Evolutionary conservation across 92 coral and sea anemone species (phyloP).

Genomic region (Porites divaricata): DNA sequence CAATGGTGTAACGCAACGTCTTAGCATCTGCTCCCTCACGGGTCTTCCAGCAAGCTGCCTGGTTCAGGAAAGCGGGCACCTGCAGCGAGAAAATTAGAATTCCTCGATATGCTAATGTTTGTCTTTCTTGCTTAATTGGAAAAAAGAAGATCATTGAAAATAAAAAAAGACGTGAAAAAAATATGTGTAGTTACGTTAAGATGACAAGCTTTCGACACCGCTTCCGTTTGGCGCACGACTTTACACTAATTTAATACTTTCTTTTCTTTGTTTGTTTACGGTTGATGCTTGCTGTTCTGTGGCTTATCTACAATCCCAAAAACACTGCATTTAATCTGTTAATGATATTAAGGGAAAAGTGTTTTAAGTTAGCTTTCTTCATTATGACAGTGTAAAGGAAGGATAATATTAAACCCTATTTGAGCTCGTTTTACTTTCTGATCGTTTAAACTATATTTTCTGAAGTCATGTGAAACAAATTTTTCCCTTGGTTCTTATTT

Average conservation of each 20-base stretch:
- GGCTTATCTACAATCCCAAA: not conserved
- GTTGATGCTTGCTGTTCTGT: slow-evolving; percentile 9
- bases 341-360: not conserved
- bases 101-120: not conserved
- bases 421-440: too few relatives aligned
- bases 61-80: slow-evolving; percentile 29
- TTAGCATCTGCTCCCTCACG: not conserved
- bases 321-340: not conserved
- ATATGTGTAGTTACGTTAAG: not conserved
- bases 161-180: not conserved
- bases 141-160: too few relatives aligned
- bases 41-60: slow-evolving; percentile 19
- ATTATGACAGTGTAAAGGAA: too few relatives aligned
- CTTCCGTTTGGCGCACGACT: not conserved
- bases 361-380: not conserved
- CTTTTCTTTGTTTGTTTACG: not conserved
- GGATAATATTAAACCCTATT: too few relatives aligned
- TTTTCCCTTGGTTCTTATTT: too few relatives aligned
- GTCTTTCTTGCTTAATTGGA: not conserved
- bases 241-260: too few relatives aligned
- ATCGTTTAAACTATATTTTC: too few relatives aligned
- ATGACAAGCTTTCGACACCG: not conserved
- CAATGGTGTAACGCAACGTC: slow-evolving; percentile 72
- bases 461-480: too few relatives aligned
- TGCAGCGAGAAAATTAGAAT: not conserved